These are phyloP conservation scores for Tachycineta bicolor DNA, from an alignment of 2,113 vertebrate genomes.

Conservation along the genomic window DNA sequence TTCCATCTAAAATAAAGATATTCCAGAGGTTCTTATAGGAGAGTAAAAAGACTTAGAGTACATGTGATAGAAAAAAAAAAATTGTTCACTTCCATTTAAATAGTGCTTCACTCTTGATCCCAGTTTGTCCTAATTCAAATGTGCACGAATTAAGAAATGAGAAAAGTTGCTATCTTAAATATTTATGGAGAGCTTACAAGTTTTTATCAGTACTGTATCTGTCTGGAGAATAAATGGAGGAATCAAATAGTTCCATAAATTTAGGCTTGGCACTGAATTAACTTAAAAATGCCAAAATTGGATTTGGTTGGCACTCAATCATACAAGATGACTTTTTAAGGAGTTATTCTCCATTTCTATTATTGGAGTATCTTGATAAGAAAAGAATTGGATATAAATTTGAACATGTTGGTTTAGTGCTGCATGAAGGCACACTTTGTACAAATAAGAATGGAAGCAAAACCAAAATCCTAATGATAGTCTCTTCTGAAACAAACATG, in stretches of 20 bases:
- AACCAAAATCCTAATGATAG: neutral
- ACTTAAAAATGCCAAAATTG: neutral
- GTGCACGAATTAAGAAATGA: neutral
- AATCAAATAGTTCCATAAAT: neutral
- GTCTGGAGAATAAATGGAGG: neutral
- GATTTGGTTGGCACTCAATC: neutral
- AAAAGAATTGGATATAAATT: neutral
- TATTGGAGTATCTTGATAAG: neutral
- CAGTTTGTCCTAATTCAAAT: neutral
- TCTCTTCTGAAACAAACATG: neutral
- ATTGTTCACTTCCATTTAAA: neutral
- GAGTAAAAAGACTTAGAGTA: neutral
- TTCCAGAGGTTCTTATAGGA: neutral
- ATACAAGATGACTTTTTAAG: neutral
- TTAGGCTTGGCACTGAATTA: neutral
- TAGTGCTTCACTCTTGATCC: neutral
- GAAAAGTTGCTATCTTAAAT: neutral
- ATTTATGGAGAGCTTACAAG: neutral
- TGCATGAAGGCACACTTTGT: neutral
- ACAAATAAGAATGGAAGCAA: neutral
- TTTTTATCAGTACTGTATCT: neutral
- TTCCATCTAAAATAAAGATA: neutral
- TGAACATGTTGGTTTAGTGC: neutral
- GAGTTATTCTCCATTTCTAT: neutral
- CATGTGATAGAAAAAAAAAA: neutral